These are phyloP conservation scores for Laodelphax striatellus DNA, from an alignment of 1,140 invertebrate genomes.

Conservation along the genomic window DNA sequence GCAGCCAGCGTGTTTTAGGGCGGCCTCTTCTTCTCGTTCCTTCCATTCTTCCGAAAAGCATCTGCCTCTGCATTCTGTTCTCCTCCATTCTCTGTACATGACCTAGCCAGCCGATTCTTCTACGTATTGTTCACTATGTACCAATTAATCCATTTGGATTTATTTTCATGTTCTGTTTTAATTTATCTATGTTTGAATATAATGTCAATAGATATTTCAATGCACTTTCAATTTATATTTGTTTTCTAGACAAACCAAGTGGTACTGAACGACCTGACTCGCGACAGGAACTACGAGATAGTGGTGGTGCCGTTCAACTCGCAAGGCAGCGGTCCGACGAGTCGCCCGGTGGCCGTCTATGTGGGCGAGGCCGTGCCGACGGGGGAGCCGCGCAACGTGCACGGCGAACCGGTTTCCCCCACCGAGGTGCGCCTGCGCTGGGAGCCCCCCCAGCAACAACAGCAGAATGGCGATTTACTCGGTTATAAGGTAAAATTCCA, in stretches of 20 bases:
- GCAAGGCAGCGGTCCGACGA: constrained; percentile 71
- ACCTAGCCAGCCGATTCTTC: too few relatives aligned
- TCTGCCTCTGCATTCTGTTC: too few relatives aligned
- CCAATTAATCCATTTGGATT: too few relatives aligned
- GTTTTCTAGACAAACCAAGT: constrained; percentile 51
- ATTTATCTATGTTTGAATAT: not conserved
- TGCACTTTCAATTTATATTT: too few relatives aligned
- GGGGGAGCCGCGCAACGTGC: constrained; percentile 68
- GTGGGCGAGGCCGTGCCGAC: constrained; percentile 94
- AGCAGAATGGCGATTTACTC: constrained; percentile 84
- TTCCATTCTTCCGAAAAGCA: too few relatives aligned
- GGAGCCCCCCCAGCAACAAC: constrained; percentile 68
- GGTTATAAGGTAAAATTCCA: constrained; percentile 95
- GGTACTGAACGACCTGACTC: constrained; percentile 60
- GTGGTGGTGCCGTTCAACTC: constrained; percentile 78
- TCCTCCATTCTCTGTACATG: too few relatives aligned
- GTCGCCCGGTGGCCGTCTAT: constrained; percentile 77
- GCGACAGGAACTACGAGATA: constrained; percentile 86
- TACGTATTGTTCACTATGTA: too few relatives aligned
- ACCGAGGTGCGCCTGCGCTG: constrained; percentile 79
- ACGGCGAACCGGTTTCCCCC: constrained; percentile 66
- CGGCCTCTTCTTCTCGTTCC: too few relatives aligned
- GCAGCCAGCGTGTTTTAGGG: too few relatives aligned
- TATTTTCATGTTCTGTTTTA: not conserved
- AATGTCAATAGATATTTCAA: too few relatives aligned